Evolutionary conservation across 2,797 vertebrate genomes (phyloP), one percentile per base, ranked within the genome.

Genomic region (Cynopterus sphinx): DNA sequence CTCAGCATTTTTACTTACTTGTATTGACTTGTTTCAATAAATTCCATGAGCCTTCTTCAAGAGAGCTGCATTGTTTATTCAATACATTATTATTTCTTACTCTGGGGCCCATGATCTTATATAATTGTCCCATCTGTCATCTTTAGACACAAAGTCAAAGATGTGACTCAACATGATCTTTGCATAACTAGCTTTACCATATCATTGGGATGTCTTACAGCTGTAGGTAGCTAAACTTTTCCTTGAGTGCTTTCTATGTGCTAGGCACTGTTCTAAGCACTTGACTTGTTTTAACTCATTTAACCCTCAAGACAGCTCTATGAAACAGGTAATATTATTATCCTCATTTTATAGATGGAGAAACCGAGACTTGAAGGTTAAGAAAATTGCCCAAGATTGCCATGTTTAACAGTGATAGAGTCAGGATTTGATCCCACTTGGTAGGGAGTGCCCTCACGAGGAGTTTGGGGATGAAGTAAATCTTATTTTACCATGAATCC

Each of bases 81-180:
- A 36, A 0, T 77, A 49, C 46, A 78, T 55, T 91, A 15, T 73
- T 86, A 1, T 84, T 96, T 68, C 36, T 89, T 79, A n/a, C 12
- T 67, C 41, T 71, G 61, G 21, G 33, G 33, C 19, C 15, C 9
- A 2, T 65, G 61, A 43, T 68, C 73, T 90, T 46, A 71, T 96
- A 33, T 94, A 55, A 83, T 53, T 59, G 70, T 75, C 28, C n/a
- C 31, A 28, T 82, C n/a, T 75, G 33, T 91, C 61, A 85, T 93
- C 55, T 90, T 91, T n/a, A 89, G 88, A 81, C 49, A 92, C 10
- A 85, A 85, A 90, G 31, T 73, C 46, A 88, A 87, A 59, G 53
- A 70, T 83, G 15, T 41, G 12, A 65, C 36, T 91, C 57, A 81
- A 28, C 3, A 21, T 75, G 68, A 12, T 75, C 61, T 94, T 87